These are phyloP conservation scores for Meiosimyza decipiens DNA, from an alignment of 2,888 invertebrate species.

Conservation along the genomic window DNA sequence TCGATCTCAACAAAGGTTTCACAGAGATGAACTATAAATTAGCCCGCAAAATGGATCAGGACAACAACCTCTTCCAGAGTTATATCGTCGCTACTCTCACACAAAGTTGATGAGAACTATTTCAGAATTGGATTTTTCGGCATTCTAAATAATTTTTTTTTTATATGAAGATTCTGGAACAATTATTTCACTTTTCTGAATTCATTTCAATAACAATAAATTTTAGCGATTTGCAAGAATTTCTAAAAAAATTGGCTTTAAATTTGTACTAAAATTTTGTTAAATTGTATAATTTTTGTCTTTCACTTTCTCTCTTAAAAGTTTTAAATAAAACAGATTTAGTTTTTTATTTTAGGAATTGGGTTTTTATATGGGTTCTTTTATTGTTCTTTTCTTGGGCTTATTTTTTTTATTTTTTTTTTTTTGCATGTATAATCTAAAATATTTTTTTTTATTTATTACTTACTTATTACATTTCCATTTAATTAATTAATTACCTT, in stretches of 20 bases:
- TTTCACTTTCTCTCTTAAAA: too few relatives aligned
- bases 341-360: constrained; percentile 1
- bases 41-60: too few relatives aligned
- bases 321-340: too few relatives aligned
- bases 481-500: constrained; percentile 8
- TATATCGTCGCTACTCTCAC: not conserved
- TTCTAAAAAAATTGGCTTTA: too few relatives aligned
- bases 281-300: too few relatives aligned
- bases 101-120: too few relatives aligned
- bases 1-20: too few relatives aligned
- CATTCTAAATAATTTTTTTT: not conserved
- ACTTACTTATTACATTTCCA: constrained; percentile 12
- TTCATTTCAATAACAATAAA: constrained; percentile 50
- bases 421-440: constrained; percentile 40
- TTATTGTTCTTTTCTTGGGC: constrained; percentile 51
- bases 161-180: constrained; percentile 54
- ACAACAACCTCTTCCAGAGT: not conserved
- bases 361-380: constrained; percentile 45
- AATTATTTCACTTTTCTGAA: constrained; percentile 59
- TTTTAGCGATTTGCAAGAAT: too few relatives aligned
- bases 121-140: not conserved
- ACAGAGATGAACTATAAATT: too few relatives aligned
- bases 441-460: constrained; percentile 23
- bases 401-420: constrained; percentile 35
- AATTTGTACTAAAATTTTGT: too few relatives aligned